Percentiles rank a stretch among this genome's conserved stretches.
Evolutionary conservation across 2,113 vertebrate genomes (phyloP).

Genomic region (Vicugna pacos): DNA sequence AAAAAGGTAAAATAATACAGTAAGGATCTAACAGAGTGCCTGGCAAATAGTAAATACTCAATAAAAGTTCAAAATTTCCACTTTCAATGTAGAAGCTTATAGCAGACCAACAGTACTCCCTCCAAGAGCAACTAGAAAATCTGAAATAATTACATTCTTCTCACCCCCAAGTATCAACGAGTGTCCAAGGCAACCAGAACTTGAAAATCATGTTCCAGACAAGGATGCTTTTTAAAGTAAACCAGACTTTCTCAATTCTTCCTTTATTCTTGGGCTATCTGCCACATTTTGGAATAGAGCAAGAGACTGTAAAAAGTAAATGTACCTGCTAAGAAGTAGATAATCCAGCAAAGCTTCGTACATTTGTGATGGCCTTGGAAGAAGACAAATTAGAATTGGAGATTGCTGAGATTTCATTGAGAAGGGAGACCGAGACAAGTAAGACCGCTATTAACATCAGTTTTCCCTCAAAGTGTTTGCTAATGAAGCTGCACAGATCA

Average conservation of each 20-base stretch:
- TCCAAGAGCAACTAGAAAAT: neutral
- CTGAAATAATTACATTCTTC: neutral
- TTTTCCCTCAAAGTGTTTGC: neutral
- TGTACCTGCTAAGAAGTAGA: neutral
- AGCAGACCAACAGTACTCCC: neutral
- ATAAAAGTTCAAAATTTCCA: neutral
- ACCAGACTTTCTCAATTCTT: neutral
- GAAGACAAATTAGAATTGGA: neutral
- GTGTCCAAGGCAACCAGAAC: neutral
- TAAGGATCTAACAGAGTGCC: neutral
- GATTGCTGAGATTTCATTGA: neutral
- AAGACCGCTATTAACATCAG: neutral
- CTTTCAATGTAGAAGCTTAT: neutral
- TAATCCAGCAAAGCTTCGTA: neutral
- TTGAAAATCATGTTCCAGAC: neutral
- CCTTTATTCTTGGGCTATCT: neutral
- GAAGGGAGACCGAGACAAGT: neutral
- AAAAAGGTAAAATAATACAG: neutral
- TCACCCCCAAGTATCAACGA: neutral
- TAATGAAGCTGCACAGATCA: neutral
- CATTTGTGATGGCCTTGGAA: neutral
- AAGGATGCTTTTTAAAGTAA: neutral
- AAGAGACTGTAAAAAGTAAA: neutral
- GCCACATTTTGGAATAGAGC: neutral
- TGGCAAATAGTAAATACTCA: neutral